Percentiles rank a stretch among this genome's conserved stretches.
Evolutionary conservation across 2,888 invertebrate genomes (phyloP).

Genomic region (Stenotaenia linearis): DNA sequence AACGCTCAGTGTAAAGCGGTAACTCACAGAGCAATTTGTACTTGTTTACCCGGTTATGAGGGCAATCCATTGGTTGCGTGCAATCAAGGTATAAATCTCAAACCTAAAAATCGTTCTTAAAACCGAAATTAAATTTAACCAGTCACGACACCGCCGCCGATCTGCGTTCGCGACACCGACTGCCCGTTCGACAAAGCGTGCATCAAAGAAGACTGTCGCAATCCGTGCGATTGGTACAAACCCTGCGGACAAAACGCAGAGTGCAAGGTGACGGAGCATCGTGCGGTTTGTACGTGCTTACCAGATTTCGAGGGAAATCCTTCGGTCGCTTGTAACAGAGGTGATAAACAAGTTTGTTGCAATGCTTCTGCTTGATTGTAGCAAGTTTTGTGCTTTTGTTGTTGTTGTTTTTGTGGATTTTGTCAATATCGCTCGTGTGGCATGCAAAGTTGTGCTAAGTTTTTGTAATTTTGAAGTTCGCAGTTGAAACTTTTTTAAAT

Average conservation of each 20-base stretch:
- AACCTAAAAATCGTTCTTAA: neutral
- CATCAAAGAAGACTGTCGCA: slow-evolving; percentile 70
- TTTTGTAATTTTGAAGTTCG: neutral
- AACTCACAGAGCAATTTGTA: slow-evolving; percentile 66
- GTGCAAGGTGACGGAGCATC: slow-evolving; percentile 74
- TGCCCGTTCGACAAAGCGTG: slow-evolving; percentile 50
- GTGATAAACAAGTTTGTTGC: neutral
- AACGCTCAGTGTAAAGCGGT: slow-evolving; percentile 70
- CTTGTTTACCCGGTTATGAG: slow-evolving; percentile 59
- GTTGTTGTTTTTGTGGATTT: neutral
- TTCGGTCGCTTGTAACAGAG: slow-evolving; percentile 32
- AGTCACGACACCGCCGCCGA: slow-evolving; percentile 19
- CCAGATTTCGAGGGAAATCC: slow-evolving; percentile 61
- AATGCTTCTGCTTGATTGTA: neutral
- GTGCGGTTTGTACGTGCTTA: slow-evolving; percentile 78
- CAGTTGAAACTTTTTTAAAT: neutral
- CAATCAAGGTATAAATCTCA: slow-evolving; percentile 28
- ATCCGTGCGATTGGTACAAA: slow-evolving; percentile 66
- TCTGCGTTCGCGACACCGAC: slow-evolving; percentile 32
- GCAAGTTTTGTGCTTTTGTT: neutral
- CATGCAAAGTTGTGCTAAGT: neutral
- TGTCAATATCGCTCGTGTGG: neutral
- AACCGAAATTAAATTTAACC: neutral
- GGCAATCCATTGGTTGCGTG: slow-evolving; percentile 48
- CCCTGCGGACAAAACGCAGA: slow-evolving; percentile 78